Evolutionary conservation across 2,888 invertebrate species (phyloP).

Genomic region (Andrena bucephala): DNA sequence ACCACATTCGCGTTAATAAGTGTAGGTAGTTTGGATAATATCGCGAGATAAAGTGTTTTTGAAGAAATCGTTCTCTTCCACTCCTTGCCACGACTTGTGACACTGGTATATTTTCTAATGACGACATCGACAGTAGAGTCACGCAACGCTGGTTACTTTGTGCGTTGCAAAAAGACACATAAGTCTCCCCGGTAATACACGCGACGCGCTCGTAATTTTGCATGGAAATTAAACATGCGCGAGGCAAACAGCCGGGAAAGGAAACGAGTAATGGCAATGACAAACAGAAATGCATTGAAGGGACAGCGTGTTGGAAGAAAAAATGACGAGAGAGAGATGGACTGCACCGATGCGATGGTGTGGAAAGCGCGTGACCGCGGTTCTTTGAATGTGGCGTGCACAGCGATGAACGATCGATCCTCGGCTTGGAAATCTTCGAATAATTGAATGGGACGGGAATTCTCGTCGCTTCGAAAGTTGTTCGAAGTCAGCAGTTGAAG

Average conservation of each 20-base stretch:
- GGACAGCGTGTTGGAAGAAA: not conserved
- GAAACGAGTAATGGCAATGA: not conserved
- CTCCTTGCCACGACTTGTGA: too few species aligned
- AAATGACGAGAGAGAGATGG: not conserved
- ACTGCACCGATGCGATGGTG: not conserved
- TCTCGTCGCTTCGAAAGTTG: too few species aligned
- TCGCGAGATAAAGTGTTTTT: too few species aligned
- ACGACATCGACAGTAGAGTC: slow-evolving; percentile 19
- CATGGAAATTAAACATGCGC: slow-evolving; percentile 1
- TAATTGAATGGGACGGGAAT: too few species aligned
- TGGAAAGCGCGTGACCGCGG: slow-evolving; percentile 11
- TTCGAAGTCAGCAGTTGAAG: too few species aligned
- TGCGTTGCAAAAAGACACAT: slow-evolving; percentile 18
- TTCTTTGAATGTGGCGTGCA: not conserved
- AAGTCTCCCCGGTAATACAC: slow-evolving; percentile 11
- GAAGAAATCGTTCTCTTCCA: too few species aligned
- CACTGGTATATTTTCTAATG: slow-evolving; percentile 13
- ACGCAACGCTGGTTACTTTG: slow-evolving; percentile 34
- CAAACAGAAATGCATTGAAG: not conserved
- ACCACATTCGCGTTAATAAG: too few species aligned
- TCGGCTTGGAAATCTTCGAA: too few species aligned
- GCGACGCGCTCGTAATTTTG: slow-evolving; percentile 1
- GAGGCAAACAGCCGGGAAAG: not conserved
- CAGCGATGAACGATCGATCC: too few species aligned
- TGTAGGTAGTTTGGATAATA: too few species aligned